Base-by-base conservation (phyloP, 2,888 invertebrate genomes). In the Dynastes maya region DNA sequence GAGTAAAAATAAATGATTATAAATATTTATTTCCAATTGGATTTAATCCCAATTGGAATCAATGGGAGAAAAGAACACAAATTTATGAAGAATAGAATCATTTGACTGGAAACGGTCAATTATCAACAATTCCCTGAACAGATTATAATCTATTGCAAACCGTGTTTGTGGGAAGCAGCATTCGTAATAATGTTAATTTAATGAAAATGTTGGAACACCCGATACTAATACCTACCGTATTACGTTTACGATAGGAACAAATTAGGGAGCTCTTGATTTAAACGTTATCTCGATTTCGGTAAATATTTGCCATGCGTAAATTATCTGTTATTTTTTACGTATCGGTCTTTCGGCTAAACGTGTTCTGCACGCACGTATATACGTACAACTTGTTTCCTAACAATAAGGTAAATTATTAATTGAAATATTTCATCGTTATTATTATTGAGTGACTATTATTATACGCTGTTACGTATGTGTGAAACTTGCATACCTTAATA, bases 171-270 rank as follows among this genome's bases (percentile, higher is more conserved):
- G 8, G 8, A 45, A 11, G 11, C 11, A 45, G 8, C 45, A 11
- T 45, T 45, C 45, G 6, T 37, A 37, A 45, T 45, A 45, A 45
- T 11, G 11, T 45, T 45, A 11, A 58, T 58, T 16, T 58, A 58
- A 58, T 58, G 55, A 58, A 58, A 58, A 58, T 58, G 55, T 58
- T 22, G 22, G n/a, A 58, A 58, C 16, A 58, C 8, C 55, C 22
- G n/a, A 58, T 58, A 58, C 8, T 58, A 58, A 16, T 58, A 16
- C 55, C 45, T 45, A 11, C 45, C 45, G 45, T 45, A 45, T 45
- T 45, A 11, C 45, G 8, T 45, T 45, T 45, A 45, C 8, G 45
- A 45, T 45, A 11, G 9, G 2, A 8, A 11, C 9, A 45, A 45
- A 58, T 16, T 58, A 22, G 27, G 22, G 5, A 58, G 22, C 55